Conservation (phyloP, 2,113 vertebrate species). For the Collichthys lucidus region DNA sequence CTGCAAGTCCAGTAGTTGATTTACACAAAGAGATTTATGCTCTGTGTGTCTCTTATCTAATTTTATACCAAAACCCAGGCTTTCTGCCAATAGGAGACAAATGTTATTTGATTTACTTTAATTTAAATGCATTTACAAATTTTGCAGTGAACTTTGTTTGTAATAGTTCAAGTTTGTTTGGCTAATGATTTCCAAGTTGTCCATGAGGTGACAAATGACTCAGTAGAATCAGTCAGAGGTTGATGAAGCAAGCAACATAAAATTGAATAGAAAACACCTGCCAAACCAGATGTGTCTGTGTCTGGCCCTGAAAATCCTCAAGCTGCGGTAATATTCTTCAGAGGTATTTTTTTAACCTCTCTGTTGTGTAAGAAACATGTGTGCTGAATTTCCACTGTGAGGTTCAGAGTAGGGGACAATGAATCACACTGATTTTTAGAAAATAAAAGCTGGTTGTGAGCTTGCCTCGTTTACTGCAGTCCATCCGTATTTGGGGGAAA, state of each 20-base stretch:
- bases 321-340: conserved; percentile 13
- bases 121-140: not conserved
- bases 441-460: conserved; percentile 38
- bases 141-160: not conserved
- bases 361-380: conserved; percentile 43
- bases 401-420: not conserved
- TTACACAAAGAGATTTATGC: not conserved
- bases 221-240: not conserved
- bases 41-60: not conserved
- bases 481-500: conserved; percentile 88
- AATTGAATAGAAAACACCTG: conserved; percentile 37
- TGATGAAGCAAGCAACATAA: not conserved
- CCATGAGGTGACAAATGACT: conserved; percentile 7
- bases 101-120: conserved; percentile 13
- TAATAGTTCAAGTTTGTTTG: conserved; percentile 15
- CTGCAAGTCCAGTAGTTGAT: not conserved
- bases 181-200: not conserved
- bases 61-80: conserved; percentile 23
- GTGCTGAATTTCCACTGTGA: not conserved
- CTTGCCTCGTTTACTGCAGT: conserved; percentile 93
- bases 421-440: not conserved
- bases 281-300: conserved; percentile 28
- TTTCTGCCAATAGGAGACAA: not conserved
- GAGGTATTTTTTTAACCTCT: conserved; percentile 22
- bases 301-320: not conserved